A percentile compares a stretch with the other conserved stretches of the same genome.
Evolutionary conservation across 2,113 vertebrate species (phyloP).

Genomic region (Chamaetylas fuelleborni): DNA sequence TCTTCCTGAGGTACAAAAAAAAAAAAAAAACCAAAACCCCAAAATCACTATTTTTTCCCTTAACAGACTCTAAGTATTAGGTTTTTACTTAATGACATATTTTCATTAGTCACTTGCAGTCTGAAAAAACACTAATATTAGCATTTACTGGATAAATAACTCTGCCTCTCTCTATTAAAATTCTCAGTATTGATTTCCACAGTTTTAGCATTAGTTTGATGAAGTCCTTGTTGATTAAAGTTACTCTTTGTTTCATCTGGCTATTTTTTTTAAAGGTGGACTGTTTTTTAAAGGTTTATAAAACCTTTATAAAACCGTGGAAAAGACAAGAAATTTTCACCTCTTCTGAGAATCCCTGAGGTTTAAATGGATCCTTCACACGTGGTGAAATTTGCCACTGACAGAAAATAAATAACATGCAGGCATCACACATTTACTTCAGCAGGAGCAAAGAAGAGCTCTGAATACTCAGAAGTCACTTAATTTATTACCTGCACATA

Average conservation of each 20-base stretch:
- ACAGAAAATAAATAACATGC: neutral
- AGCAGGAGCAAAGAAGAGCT: neutral
- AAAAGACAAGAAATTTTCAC: neutral
- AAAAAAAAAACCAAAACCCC: too few species aligned
- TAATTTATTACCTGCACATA: neutral
- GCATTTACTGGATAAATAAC: neutral
- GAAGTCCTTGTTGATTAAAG: neutral
- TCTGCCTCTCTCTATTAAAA: neutral
- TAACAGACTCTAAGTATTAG: neutral
- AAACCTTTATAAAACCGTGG: neutral
- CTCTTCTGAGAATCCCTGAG: neutral
- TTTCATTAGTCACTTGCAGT: neutral
- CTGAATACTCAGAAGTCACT: neutral
- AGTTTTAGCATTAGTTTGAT: neutral
- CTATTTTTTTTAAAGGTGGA: too few species aligned
- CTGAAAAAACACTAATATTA: neutral
- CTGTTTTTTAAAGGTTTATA: neutral
- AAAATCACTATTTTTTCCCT: too few species aligned
- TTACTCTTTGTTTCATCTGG: neutral
- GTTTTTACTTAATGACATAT: neutral
- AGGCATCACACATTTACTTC: neutral
- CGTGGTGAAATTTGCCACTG: neutral
- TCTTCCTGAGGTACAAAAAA: neutral
- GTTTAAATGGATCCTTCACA: neutral
- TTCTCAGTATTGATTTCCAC: neutral